Evolutionary conservation across 2,888 invertebrate species (phyloP), one percentile per base, ranked within the genome.

Genomic region (Biston stratarius): DNA sequence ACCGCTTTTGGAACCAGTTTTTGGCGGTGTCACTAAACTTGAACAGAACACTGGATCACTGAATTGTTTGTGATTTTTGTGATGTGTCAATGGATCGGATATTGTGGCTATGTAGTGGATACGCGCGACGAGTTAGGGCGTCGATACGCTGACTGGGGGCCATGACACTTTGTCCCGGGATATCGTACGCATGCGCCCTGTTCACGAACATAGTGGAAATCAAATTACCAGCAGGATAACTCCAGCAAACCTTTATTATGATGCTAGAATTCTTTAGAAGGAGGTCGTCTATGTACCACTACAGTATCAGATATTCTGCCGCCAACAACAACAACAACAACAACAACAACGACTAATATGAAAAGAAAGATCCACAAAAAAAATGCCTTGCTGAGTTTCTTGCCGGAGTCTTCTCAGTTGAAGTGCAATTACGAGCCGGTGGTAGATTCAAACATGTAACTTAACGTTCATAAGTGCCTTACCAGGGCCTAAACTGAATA

Each of bases 101-200:
- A 36, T 53, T 74, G 63, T 66, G 70, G 60, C 56, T 47, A 45
- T 61, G 61, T 67, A 66, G 65, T 67, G 71, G 71, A 81, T 75
- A 85, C 83, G 85, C 86, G 85, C 81, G 82, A 80, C 83, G 75
- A 76, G 74, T 61, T 80, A 86, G 70, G 69, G 85, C 89, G 92
- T 92, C 92, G 77, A 92, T 92, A 92, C 90, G 84, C 86, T 82
- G 64, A 93, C 92, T 93, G 92, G 87, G 82, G 76, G 92, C 93
- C 93, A 93, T 93, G 91, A 87, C 88, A 87, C 87, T 86, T 85
- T 83, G 45, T 83, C 77, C 86, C 83, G 87, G 91, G 91, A 85
- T 82, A 75, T 75, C 75, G 62, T 75, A 77, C 91, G 92, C 92
- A 88, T 85, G 93, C 93, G 93, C 77, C 14, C 61, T 79, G 63